A percentile compares a stretch with the other conserved stretches of the same genome.
These are phyloP conservation scores for Hyperopisus bebe DNA, from an alignment of 2,113 vertebrate genomes.

Conservation along the genomic window DNA sequence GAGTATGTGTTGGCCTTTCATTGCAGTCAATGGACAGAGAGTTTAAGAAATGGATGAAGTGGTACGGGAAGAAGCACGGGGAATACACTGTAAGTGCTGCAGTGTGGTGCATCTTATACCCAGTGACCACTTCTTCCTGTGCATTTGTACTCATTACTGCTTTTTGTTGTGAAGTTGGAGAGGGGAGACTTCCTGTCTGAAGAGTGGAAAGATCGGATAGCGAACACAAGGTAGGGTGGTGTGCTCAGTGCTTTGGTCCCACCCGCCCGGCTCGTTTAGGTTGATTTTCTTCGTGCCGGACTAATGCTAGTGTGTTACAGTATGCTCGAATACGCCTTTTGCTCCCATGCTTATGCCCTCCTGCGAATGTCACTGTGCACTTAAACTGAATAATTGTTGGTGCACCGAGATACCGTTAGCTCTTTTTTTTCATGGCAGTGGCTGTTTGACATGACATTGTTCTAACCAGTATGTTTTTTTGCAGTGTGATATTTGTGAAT, in stretches of 20 bases:
- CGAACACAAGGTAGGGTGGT: conserved; percentile 84
- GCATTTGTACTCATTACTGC: conserved; percentile 22
- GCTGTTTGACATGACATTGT: background rate
- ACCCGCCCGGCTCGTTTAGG: background rate
- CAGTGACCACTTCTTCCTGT: background rate
- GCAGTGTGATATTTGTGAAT: conserved; percentile 99
- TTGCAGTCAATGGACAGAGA: conserved; percentile 91
- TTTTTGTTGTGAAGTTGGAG: conserved; percentile 74
- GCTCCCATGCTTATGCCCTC: background rate
- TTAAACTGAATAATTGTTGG: background rate
- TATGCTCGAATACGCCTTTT: background rate
- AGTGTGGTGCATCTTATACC: background rate
- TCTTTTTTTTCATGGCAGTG: background rate
- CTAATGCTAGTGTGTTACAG: background rate
- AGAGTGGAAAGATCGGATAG: conserved; percentile 95
- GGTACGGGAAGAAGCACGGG: conserved; percentile 98
- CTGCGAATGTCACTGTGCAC: background rate
- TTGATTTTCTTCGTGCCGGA: background rate
- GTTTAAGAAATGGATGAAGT: conserved; percentile 99
- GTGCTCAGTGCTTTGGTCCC: background rate
- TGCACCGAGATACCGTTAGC: background rate
- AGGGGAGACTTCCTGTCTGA: conserved; percentile 97
- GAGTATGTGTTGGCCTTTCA: conserved; percentile 1
- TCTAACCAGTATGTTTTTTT: conserved; percentile 52
- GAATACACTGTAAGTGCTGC: conserved; percentile 69